These are phyloP conservation scores for Cepphus grylle DNA, from an alignment of 2,113 vertebrate species.

Conservation along the genomic window DNA sequence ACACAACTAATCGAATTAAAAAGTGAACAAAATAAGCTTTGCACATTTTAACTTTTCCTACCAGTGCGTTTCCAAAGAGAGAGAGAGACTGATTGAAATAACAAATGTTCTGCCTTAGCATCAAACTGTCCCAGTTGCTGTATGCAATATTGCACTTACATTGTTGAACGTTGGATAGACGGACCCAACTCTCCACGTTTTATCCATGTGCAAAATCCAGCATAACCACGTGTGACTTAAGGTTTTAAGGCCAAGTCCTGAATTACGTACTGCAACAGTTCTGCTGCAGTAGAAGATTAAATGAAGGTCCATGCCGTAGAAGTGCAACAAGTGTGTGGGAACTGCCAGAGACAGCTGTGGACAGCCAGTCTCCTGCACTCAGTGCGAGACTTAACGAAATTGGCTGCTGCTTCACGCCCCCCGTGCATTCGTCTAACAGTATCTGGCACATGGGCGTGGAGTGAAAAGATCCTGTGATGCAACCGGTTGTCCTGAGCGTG, in stretches of 20 bases:
- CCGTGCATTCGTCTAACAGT: background rate
- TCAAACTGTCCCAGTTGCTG: background rate
- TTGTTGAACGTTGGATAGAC: background rate
- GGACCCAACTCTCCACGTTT: background rate
- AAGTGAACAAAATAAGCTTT: background rate
- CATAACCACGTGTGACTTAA: background rate
- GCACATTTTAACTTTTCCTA: background rate
- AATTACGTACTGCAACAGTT: background rate
- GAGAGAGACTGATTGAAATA: background rate
- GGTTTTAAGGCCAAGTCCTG: background rate
- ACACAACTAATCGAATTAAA: background rate
- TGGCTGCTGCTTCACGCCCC: background rate
- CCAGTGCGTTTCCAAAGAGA: background rate
- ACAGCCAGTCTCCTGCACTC: fast-evolving
- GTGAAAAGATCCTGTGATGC: background rate
- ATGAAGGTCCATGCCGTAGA: background rate
- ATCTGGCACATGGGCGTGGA: background rate
- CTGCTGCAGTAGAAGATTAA: background rate
- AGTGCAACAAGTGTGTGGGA: background rate
- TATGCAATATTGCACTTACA: background rate
- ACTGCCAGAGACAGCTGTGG: background rate
- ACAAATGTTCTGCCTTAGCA: background rate
- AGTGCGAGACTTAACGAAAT: fast-evolving
- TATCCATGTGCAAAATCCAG: background rate
- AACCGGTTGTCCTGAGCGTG: background rate